These are phyloP conservation scores for Apomyelois bistriatella DNA, from an alignment of 2,888 invertebrate genomes.

Conservation along the genomic window DNA sequence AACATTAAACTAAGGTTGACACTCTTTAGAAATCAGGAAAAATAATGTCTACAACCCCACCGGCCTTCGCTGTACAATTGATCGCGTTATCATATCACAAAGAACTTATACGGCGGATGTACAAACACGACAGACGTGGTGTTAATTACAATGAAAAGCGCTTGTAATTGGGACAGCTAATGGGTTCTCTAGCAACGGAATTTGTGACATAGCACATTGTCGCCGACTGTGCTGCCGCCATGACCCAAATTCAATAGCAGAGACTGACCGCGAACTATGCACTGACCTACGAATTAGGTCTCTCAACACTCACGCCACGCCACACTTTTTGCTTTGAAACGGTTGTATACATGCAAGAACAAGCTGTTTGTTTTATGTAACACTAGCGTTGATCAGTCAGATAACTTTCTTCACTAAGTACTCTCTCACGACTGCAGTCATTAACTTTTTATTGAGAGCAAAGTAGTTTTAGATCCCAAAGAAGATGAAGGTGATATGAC, in stretches of 20 bases:
- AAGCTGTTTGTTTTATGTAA: no score
- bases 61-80: conserved; percentile 11
- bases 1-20: no score
- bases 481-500: no score
- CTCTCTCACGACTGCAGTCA: no score
- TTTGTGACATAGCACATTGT: conserved; percentile 36
- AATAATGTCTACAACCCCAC: neutral
- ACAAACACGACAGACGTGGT: conserved; percentile 21
- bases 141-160: conserved; percentile 31
- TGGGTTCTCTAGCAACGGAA: conserved; percentile 28
- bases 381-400: no score
- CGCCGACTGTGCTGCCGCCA: conserved; percentile 29
- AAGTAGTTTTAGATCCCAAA: no score
- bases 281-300: conserved; percentile 13
- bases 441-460: no score
- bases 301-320: neutral
- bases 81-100: conserved; percentile 11
- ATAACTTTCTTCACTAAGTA: no score
- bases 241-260: conserved; percentile 36
- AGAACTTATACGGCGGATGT: conserved; percentile 6
- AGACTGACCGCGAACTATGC: conserved; percentile 18
- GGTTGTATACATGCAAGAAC: neutral
- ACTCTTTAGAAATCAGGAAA: neutral
- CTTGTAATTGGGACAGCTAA: conserved; percentile 30
- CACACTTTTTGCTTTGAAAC: neutral